Conservation (phyloP, 2,797 vertebrate genomes). For the Protonibea diacanthus region DNA sequence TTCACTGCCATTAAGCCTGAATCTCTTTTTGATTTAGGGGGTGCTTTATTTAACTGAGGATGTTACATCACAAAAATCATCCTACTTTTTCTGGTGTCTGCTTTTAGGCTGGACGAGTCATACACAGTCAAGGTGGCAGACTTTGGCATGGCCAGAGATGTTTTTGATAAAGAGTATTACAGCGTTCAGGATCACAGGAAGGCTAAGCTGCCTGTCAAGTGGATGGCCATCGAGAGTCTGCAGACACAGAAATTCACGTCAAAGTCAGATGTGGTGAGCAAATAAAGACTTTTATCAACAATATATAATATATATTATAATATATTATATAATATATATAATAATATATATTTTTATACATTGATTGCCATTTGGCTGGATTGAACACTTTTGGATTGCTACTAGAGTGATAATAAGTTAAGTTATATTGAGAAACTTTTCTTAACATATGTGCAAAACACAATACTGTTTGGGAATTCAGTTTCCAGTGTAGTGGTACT, state of each 20-base stretch:
- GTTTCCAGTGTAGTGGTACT: background rate
- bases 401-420: no score
- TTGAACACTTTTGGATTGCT: background rate
- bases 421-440: background rate
- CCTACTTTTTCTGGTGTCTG: background rate
- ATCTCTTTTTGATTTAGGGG: background rate
- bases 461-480: background rate
- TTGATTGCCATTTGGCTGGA: background rate
- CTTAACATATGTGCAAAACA: background rate
- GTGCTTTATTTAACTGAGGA: background rate
- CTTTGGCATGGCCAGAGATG: slow-evolving; percentile 95
- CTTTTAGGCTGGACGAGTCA: slow-evolving; percentile 92
- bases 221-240: slow-evolving; percentile 98
- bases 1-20: background rate
- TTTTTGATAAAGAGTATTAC: slow-evolving; percentile 98
- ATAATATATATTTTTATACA: no score
- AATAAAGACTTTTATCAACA: background rate
- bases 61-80: background rate
- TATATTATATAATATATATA: no score
- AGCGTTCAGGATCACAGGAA: slow-evolving; percentile 91
- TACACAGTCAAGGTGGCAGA: slow-evolving; percentile 98
- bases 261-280: slow-evolving; percentile 95
- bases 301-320: no score
- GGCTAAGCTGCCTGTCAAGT: slow-evolving; percentile 95
- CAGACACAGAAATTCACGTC: slow-evolving; percentile 98